phyloP scores from a whole-genome alignment of 2,797 vertebrate species.

The Lemur catta region DNA sequence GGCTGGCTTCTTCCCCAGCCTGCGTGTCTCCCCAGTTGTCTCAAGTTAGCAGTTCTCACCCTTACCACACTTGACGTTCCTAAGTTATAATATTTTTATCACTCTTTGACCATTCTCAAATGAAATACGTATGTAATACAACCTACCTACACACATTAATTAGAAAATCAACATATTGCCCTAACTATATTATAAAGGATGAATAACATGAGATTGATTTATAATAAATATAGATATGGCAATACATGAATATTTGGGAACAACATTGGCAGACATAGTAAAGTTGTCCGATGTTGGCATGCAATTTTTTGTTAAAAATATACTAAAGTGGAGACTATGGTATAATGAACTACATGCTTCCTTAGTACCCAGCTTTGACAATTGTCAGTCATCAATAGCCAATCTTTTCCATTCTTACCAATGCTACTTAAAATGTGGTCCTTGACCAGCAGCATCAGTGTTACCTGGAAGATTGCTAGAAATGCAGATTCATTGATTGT shows the following conservation, averaged over 20 bases:
- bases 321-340: neutral
- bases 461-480: neutral
- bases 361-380: neutral
- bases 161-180: neutral
- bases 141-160: neutral
- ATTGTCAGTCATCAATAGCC: neutral
- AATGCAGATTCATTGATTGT: neutral
- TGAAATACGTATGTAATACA: neutral
- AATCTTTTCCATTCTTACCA: neutral
- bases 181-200: neutral
- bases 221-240: neutral
- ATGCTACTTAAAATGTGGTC: neutral
- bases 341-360: neutral
- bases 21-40: neutral
- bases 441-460: neutral
- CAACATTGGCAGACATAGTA: neutral
- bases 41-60: neutral
- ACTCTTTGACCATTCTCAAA: neutral
- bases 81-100: neutral
- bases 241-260: neutral
- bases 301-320: neutral
- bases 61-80: neutral
- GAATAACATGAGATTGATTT: conserved; percentile 4
- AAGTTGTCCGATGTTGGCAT: neutral
- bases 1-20: neutral